Conservation (phyloP, 2,113 vertebrate genomes). For the Vicugna pacos region DNA sequence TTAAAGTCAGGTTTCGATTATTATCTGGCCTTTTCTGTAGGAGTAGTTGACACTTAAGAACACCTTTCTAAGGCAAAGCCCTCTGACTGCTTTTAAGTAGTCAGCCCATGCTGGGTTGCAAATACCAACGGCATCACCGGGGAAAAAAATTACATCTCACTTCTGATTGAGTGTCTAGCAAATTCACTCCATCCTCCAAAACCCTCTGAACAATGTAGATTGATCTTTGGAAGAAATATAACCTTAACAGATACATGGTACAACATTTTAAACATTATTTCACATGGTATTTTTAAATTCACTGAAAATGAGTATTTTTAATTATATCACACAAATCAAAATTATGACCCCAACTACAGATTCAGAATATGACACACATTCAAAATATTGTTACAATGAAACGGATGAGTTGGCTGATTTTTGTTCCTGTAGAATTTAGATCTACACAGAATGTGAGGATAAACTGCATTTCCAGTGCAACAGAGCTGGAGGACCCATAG, state of each 20-base stretch:
- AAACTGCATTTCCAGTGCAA: background rate
- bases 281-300: background rate
- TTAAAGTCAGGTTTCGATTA: background rate
- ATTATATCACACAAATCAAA: background rate
- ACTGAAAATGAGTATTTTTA: background rate
- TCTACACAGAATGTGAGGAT: too few relatives aligned
- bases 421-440: background rate
- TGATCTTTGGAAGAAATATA: background rate
- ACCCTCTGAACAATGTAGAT: background rate
- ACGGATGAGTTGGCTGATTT: background rate
- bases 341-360: background rate
- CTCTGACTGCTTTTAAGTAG: background rate
- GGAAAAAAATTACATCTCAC: background rate
- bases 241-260: background rate
- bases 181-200: background rate
- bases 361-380: background rate
- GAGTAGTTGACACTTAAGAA: background rate
- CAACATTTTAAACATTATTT: background rate
- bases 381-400: background rate
- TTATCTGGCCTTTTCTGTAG: background rate
- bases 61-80: background rate
- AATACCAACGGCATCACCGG: background rate
- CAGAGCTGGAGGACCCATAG: background rate
- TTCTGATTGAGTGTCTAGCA: background rate
- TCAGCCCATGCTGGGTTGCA: background rate